A percentile compares a stretch with the other conserved stretches of the same genome.
Evolutionary conservation across 2,113 vertebrate species (phyloP).

Genomic region (Thamnophis sirtalis): DNA sequence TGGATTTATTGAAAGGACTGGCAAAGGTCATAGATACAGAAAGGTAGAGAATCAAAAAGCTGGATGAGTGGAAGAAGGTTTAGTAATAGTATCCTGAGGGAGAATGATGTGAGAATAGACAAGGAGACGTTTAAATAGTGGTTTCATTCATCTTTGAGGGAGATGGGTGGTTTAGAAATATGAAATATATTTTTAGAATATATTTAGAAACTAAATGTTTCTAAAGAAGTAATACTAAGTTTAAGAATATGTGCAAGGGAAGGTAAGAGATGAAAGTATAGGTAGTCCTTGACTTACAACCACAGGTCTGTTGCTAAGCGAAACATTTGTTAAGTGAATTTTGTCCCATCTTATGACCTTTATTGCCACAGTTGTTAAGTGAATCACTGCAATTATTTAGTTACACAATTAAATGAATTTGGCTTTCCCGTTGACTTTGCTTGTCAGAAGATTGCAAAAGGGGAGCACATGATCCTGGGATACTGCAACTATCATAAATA

Average conservation of each 20-base stretch:
- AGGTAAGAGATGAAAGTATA: background rate
- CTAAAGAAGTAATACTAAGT: background rate
- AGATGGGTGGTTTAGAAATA: background rate
- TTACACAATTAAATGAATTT: background rate
- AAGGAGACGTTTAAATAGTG: background rate
- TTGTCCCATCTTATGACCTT: background rate
- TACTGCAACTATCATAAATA: background rate
- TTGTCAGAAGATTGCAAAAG: background rate
- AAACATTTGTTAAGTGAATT: background rate
- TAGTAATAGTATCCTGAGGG: background rate
- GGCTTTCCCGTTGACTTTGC: background rate
- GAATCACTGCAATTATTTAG: background rate
- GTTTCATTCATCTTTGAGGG: background rate
- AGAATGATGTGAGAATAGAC: background rate
- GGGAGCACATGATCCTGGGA: background rate
- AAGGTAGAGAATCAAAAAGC: background rate
- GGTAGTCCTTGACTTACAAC: background rate
- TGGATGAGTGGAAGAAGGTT: background rate
- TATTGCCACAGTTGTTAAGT: background rate
- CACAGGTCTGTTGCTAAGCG: background rate
- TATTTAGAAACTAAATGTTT: background rate
- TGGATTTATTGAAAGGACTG: background rate
- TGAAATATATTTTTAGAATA: background rate
- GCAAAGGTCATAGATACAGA: background rate
- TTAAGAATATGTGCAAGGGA: background rate